These are phyloP conservation scores for Dicrostonyx torquatus DNA, from an alignment of 2,797 vertebrate genomes.

Conservation along the genomic window DNA sequence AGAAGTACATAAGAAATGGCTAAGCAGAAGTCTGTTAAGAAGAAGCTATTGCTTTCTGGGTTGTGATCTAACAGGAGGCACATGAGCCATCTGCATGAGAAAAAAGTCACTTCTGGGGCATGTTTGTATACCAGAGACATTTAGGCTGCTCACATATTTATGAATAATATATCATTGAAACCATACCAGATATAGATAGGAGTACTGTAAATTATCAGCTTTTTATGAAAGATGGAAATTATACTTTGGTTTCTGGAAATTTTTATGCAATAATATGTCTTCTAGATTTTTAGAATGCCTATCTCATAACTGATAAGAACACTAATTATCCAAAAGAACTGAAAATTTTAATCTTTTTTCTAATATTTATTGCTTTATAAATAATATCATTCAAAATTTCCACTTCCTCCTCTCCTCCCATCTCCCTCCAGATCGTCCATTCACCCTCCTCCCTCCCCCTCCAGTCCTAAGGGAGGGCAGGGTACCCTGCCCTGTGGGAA, in stretches of 20 bases:
- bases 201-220: not conserved
- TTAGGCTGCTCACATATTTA: not conserved
- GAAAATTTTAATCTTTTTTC: not conserved
- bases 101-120: not conserved
- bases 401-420: too few relatives aligned
- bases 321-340: not conserved
- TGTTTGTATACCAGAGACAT: not conserved
- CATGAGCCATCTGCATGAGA: not conserved
- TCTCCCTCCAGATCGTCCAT: too few relatives aligned
- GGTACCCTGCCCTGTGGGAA: too few relatives aligned
- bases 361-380: too few relatives aligned
- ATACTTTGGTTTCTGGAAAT: not conserved
- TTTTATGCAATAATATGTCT: not conserved
- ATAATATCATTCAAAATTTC: too few relatives aligned
- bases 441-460: too few relatives aligned
- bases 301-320: not conserved
- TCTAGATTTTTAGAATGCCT: not conserved
- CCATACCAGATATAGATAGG: too few relatives aligned
- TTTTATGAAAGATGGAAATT: not conserved
- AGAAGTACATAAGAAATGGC: not conserved
- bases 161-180: conserved; percentile 6
- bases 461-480: too few relatives aligned
- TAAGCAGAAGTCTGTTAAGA: not conserved
- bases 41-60: not conserved
- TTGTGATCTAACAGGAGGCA: not conserved